Base-by-base conservation (phyloP, 2,113 vertebrate genomes). In the Motacilla alba region DNA sequence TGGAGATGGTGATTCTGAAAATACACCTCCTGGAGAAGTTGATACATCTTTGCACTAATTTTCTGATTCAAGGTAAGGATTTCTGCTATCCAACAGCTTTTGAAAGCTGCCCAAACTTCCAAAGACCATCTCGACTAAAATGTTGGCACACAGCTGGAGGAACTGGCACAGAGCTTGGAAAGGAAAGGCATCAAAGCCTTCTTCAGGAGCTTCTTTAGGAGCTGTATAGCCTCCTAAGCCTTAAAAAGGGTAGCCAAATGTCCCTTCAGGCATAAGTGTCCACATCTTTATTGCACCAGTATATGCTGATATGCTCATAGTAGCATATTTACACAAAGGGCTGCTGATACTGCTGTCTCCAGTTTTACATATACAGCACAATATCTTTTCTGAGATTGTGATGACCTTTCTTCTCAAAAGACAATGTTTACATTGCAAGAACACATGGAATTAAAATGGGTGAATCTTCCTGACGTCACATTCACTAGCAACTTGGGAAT, bases 41-140 rank as follows among this genome's bases (percentile, higher is more conserved):
- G 35, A 52, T 59, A 11, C 72, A 52, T 55, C 76, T 90, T 69
- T 67, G 60, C 66, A 75, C 8, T 13, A 10, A 41, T 75, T 68
- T 83, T 73, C 46, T 69, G 46, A n/a, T 70, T 81, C 3, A 3
- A 35, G 13, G 44, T 69, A 62, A 73, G 37, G 21, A 43, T 88
- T 90, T 86, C 60, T 72, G 47, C 30, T 85, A 44, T 18, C 62
- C 66, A 76, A 0, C n/a, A 41, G 74, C 53, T 79, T 89, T 84
- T 87, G 90, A 84, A 84, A 91, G 58, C 90, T 80, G 49, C 44
- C 50, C 52, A 30, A 76, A 80, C 75, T 92, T 73, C 53, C 77
- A 39, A 35, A 84, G 60, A 74, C 23, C 30, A n/a, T 77, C 76
- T 75, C 11, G 5, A 44, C 31, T 75, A 26, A 77, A 83, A 58